These are phyloP conservation scores for Protodeltote pygarga DNA, from an alignment of 2,888 invertebrate species.

Conservation along the genomic window DNA sequence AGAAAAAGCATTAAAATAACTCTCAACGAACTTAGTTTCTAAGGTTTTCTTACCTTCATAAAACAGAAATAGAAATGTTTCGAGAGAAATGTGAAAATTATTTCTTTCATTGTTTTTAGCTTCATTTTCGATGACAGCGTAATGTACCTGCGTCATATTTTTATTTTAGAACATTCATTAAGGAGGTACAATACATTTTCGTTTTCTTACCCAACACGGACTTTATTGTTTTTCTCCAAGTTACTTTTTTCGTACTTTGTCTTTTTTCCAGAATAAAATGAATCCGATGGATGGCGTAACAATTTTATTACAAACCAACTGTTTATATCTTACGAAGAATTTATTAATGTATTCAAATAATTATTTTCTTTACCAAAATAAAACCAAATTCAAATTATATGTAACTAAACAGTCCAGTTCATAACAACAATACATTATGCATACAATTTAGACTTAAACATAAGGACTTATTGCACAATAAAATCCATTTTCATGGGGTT, in stretches of 20 bases:
- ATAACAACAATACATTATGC: constrained; percentile 33
- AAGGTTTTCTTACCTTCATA: constrained; percentile 12
- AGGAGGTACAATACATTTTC: too few species aligned
- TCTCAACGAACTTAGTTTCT: constrained; percentile 12
- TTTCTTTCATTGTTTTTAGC: background rate
- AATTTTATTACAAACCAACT: constrained; percentile 3
- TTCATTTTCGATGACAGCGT: constrained; percentile 1
- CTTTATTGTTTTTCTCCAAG: too few species aligned
- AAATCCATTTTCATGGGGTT: constrained; percentile 32
- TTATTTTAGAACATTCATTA: background rate
- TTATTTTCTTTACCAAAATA: constrained; percentile 14
- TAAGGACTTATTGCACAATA: constrained; percentile 23
- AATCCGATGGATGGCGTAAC: too few species aligned
- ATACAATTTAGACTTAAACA: constrained; percentile 30
- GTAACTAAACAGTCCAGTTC: constrained; percentile 25
- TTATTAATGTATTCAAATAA: too few species aligned
- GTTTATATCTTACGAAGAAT: too few species aligned
- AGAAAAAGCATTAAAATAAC: too few species aligned
- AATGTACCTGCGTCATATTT: background rate
- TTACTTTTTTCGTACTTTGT: too few species aligned
- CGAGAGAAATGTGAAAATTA: background rate
- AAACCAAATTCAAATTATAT: constrained; percentile 26
- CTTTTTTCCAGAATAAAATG: too few species aligned
- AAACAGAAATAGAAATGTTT: constrained; percentile 3
- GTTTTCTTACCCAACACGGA: too few species aligned